These are phyloP conservation scores for Clusia tigrina DNA, from an alignment of 2,888 invertebrate genomes.

Conservation along the genomic window DNA sequence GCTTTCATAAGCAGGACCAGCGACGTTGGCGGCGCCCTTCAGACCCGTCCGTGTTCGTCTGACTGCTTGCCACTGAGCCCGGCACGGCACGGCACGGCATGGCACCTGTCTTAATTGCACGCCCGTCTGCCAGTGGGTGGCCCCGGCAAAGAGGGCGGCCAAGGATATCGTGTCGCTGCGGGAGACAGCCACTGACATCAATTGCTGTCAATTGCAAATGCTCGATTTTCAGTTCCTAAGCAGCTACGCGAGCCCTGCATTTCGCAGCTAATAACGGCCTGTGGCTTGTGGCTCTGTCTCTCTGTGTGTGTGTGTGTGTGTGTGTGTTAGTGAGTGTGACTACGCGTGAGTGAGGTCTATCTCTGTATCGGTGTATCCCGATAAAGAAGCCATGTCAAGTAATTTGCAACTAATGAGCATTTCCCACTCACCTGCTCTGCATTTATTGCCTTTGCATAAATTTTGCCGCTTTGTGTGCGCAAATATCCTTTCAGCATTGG, in stretches of 20 bases:
- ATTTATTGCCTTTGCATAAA: not conserved
- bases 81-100: not conserved
- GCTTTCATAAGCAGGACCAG: too few relatives aligned
- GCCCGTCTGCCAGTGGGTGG: not conserved
- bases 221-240: constrained; percentile 34
- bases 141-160: not conserved
- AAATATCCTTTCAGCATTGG: not conserved
- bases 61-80: not conserved
- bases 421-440: constrained; percentile 11
- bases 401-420: too few relatives aligned
- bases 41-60: not conserved
- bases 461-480: not conserved
- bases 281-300: too few relatives aligned
- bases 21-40: not conserved
- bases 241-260: too few relatives aligned
- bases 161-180: not conserved
- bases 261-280: too few relatives aligned
- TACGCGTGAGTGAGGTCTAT: too few relatives aligned
- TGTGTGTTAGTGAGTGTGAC: too few relatives aligned
- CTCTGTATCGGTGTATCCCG: too few relatives aligned
- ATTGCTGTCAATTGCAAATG: constrained; percentile 8
- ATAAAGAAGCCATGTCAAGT: too few relatives aligned
- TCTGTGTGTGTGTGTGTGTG: too few relatives aligned
- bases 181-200: constrained; percentile 18
- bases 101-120: not conserved